A percentile compares a stretch with the other conserved stretches of the same genome.
phyloP scores from a whole-genome alignment of 2,888 invertebrate genomes.

The Peribatodes rhomboidaria region DNA sequence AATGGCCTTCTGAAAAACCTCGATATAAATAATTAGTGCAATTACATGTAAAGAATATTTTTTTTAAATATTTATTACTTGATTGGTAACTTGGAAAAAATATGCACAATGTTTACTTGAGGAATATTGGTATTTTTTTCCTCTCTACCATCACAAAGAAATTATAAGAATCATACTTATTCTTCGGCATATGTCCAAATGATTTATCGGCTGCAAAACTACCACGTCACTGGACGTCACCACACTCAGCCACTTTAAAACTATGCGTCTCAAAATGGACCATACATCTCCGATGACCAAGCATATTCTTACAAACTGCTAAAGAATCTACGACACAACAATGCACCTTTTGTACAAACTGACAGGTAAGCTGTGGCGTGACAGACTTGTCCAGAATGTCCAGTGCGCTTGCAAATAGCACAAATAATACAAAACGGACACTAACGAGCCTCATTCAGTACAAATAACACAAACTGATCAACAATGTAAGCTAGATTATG shows the following conservation, averaged over 20 bases:
- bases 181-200: conserved; percentile 11
- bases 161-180: conserved; percentile 8
- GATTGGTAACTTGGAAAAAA: background rate
- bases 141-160: conserved; percentile 1
- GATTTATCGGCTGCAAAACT: conserved; percentile 18
- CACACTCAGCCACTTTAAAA: conserved; percentile 29
- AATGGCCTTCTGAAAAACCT: conserved; percentile 2
- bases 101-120: background rate
- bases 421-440: conserved; percentile 69
- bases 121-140: background rate
- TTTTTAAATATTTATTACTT: background rate
- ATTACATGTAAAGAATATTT: background rate
- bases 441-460: conserved; percentile 81
- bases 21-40: background rate
- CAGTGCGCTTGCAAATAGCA: conserved; percentile 61
- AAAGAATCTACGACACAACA: conserved; percentile 2
- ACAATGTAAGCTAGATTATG: conserved; percentile 63
- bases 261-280: conserved; percentile 33
- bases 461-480: conserved; percentile 61
- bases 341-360: conserved; percentile 12
- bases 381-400: conserved; percentile 67
- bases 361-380: conserved; percentile 68
- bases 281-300: conserved; percentile 39
- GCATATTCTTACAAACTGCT: conserved; percentile 22
- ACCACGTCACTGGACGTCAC: conserved; percentile 25